Evolutionary conservation across 2,888 invertebrate species (phyloP).

Genomic region (Metalampra italica): DNA sequence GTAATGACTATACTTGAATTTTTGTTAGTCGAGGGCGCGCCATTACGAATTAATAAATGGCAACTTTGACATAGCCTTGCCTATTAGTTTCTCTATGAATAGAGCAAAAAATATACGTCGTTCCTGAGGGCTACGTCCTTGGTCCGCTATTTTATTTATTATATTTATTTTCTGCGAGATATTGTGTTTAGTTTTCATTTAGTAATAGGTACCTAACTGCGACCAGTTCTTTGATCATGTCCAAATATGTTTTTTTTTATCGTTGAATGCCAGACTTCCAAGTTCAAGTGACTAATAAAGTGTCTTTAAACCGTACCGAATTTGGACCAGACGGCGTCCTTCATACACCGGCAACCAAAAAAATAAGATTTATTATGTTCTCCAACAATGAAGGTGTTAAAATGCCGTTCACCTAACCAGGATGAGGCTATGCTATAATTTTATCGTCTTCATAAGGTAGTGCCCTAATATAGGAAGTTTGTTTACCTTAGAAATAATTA

Average conservation of each 20-base stretch:
- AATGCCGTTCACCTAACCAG: conserved; percentile 19
- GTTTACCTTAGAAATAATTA: conserved; percentile 7
- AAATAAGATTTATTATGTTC: conserved; percentile 13
- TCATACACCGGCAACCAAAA: conserved; percentile 13
- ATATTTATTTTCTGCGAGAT: too few relatives aligned
- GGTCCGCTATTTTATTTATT: too few relatives aligned
- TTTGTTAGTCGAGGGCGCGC: neutral
- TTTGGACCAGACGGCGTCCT: conserved; percentile 13
- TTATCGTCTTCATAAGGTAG: conserved; percentile 18
- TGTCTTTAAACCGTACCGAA: conserved; percentile 6
- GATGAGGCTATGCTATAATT: conserved; percentile 16
- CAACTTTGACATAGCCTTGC: neutral
- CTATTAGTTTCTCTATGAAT: neutral
- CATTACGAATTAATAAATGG: neutral
- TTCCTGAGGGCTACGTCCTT: too few relatives aligned
- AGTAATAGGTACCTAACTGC: too few relatives aligned
- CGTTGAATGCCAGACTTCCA: neutral
- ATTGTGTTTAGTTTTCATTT: too few relatives aligned
- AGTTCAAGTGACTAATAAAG: conserved; percentile 4
- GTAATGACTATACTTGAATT: neutral
- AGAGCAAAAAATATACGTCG: too few relatives aligned
- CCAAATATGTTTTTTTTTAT: neutral
- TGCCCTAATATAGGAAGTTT: conserved; percentile 39
- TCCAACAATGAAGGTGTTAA: conserved; percentile 4
- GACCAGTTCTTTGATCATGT: too few relatives aligned